phyloP scores from a whole-genome alignment of 2,888 invertebrate genomes.

The Cheilosia pagana region DNA sequence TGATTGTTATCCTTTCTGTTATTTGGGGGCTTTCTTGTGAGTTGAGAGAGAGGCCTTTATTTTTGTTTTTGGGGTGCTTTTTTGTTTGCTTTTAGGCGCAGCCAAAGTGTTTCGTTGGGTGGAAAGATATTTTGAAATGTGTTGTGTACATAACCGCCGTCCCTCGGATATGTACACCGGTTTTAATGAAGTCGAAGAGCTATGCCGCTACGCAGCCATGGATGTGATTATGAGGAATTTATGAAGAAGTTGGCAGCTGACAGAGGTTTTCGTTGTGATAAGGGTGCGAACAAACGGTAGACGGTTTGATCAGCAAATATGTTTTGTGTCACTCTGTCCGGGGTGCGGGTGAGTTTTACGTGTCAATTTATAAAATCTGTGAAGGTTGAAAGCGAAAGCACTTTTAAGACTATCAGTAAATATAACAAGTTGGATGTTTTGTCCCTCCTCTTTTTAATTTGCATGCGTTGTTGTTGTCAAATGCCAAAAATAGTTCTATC shows the following conservation, averaged over 20 bases:
- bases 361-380: no score
- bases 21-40: conserved; percentile 43
- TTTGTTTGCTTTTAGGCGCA: background rate
- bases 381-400: no score
- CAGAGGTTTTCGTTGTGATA: background rate
- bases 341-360: no score
- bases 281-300: background rate
- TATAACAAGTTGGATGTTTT: no score
- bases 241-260: background rate
- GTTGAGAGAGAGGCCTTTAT: conserved; percentile 1
- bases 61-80: background rate
- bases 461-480: no score
- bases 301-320: background rate
- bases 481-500: no score
- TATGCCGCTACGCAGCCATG: no score
- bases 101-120: background rate
- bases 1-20: conserved; percentile 65
- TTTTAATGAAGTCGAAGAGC: background rate
- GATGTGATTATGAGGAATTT: background rate
- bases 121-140: background rate
- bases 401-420: no score
- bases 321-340: background rate
- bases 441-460: no score
- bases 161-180: background rate
- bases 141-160: background rate